Evolutionary conservation across 1,140 invertebrate genomes (phyloP).

Genomic region (Aphelenchoides fujianensis): DNA sequence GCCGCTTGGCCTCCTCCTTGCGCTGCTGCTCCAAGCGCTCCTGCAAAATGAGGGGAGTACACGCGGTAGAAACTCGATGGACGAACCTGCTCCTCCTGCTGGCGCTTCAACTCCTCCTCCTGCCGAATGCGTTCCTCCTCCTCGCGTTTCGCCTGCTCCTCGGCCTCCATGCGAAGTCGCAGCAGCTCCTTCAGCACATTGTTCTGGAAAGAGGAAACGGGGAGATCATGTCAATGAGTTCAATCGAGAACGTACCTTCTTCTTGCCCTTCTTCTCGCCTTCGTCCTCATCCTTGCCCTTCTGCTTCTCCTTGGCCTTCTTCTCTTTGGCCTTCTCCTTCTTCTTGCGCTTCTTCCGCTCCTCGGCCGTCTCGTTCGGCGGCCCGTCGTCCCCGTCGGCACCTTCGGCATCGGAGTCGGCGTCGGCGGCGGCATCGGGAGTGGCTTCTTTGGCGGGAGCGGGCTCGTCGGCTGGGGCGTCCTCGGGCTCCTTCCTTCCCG

Average conservation of each 20-base stretch:
- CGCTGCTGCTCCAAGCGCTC: constrained; percentile 34
- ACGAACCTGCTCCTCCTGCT: constrained; percentile 18
- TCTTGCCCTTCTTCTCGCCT: constrained; percentile 44
- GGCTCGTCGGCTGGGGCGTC: background rate
- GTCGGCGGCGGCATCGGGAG: background rate
- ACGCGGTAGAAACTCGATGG: background rate
- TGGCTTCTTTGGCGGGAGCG: background rate
- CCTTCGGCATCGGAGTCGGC: constrained; percentile 7
- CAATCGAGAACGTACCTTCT: constrained; percentile 9
- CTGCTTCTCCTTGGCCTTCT: constrained; percentile 33
- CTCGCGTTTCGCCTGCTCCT: constrained; percentile 36
- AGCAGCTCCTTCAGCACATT: constrained; percentile 42
- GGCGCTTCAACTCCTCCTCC: constrained; percentile 38
- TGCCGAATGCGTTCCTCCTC: constrained; percentile 25
- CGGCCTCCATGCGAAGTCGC: constrained; percentile 28
- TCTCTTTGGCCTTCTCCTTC: constrained; percentile 66
- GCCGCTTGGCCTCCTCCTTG: constrained; percentile 48
- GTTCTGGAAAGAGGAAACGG: constrained; percentile 26
- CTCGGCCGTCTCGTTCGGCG: constrained; percentile 54
- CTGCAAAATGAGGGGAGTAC: constrained; percentile 33
- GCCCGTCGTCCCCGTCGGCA: constrained; percentile 7
- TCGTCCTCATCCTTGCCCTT: constrained; percentile 69
- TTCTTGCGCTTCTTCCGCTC: constrained; percentile 69
- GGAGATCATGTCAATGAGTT: background rate
- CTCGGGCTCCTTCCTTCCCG: background rate